Percentiles rank a stretch among this genome's conserved stretches.
These are phyloP conservation scores for Andrena praecox DNA, from an alignment of 2,888 invertebrate genomes.

Conservation along the genomic window DNA sequence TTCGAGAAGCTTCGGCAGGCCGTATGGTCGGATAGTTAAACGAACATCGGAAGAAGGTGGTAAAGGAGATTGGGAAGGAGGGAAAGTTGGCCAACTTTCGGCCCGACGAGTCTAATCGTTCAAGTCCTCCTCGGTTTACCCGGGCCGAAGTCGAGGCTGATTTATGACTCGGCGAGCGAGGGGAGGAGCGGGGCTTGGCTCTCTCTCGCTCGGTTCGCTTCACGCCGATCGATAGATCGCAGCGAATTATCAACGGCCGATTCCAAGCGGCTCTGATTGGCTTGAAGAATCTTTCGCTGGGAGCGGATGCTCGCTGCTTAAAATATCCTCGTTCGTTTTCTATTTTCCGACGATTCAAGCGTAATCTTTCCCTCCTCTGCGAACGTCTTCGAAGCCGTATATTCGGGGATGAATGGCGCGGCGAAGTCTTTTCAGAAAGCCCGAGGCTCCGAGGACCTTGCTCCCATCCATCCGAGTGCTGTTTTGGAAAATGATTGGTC, in stretches of 20 bases:
- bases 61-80: constrained; percentile 51
- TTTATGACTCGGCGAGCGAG: constrained; percentile 59
- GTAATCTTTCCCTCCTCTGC: not conserved
- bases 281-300: not conserved
- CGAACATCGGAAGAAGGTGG: constrained; percentile 65
- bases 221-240: constrained; percentile 63
- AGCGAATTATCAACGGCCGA: constrained; percentile 49
- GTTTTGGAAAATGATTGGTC: constrained; percentile 23
- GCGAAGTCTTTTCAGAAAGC: not conserved
- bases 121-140: constrained; percentile 60
- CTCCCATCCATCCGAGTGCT: not conserved
- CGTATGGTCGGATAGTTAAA: constrained; percentile 58
- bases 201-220: not conserved
- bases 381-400: constrained; percentile 1
- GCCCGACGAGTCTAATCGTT: constrained; percentile 69
- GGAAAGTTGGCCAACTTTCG: constrained; percentile 68
- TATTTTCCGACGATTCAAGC: constrained; percentile 1
- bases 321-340: constrained; percentile 22
- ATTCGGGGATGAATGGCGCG: not conserved
- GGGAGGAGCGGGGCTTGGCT: constrained; percentile 39
- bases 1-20: constrained; percentile 44
- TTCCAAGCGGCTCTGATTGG: constrained; percentile 19
- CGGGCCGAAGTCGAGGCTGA: constrained; percentile 55
- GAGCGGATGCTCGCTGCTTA: not conserved
- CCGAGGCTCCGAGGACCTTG: not conserved